Base-by-base conservation (phyloP, 2,888 invertebrate species). In the Anarsia innoxiella region DNA sequence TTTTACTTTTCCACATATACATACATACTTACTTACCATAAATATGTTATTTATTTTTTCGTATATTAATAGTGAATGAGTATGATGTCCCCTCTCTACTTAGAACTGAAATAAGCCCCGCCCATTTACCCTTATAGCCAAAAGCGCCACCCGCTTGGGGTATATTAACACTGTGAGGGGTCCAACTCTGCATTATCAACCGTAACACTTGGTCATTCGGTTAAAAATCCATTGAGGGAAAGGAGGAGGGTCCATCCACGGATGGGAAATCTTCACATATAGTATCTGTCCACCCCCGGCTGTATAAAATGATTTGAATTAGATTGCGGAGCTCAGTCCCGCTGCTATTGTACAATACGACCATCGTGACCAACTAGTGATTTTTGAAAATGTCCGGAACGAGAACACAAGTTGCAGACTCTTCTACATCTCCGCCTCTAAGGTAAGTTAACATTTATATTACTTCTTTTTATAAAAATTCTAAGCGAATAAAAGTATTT, bases 401-500 rank as follows among this genome's bases (percentile, higher is more conserved):
- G 12, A 77, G 90, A 45, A 86, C 88, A 43, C 91, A 90, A 59
- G 66, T 91, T 32, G 91, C 91, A 0, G 91, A 91, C 61, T 91
- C 80, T 0, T 80, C 91, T 0, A 91, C 91, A 0, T 91, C 91
- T 2, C 91, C 91, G 2, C 88, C 91, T 12, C 76, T 90, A 38
- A 90, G 87, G 91, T 89, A 75, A 65, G 59, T 62, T n/a, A 25
- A 25, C 6, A 19, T 19, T 19, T 19, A 3, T 6, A 19, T 19
- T 3, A 19, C 6, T 19, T 31, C 40, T 32, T 60, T 45, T 44
- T 40, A 14, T 35, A 29, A 35, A 26, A 25, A 15, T 30, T n/a
- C n/a, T n/a, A n/a, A n/a, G n/a, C n/a, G n/a, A n/a, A n/a, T n/a
- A n/a, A n/a, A n/a, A n/a, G n/a, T n/a, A n/a, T n/a, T n/a, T n/a